phyloP scores from a whole-genome alignment of 92 coral and sea anemone species.

The Hydrozoanthus gracilis region DNA sequence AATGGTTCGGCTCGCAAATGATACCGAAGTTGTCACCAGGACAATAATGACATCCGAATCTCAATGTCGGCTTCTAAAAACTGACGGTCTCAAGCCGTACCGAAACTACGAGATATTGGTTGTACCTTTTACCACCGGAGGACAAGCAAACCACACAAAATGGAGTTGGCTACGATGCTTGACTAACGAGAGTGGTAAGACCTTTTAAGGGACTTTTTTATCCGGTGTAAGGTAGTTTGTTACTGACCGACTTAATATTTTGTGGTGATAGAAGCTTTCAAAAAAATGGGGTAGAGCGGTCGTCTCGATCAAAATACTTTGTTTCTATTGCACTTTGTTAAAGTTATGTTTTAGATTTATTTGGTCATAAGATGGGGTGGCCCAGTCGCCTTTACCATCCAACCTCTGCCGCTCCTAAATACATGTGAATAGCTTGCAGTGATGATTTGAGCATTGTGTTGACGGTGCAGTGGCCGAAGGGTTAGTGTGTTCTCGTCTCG shows the following conservation, averaged over 20 bases:
- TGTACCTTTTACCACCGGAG: conserved; percentile 43
- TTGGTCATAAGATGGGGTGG: too few species aligned
- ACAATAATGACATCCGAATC: neutral
- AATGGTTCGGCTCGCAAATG: neutral
- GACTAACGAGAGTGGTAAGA: conserved; percentile 42
- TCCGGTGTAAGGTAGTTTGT: neutral
- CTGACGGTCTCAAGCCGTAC: conserved; percentile 16
- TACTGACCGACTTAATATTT: too few species aligned
- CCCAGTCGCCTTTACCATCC: too few species aligned
- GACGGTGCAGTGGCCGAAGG: neutral
- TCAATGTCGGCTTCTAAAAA: neutral
- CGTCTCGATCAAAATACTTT: too few species aligned
- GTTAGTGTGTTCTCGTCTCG: neutral
- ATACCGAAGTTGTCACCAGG: neutral
- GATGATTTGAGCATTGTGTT: too few species aligned
- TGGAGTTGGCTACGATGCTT: neutral
- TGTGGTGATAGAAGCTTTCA: too few species aligned
- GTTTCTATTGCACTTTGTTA: too few species aligned
- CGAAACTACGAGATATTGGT: conserved; percentile 28
- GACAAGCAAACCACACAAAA: conserved; percentile 24
- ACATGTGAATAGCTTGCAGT: too few species aligned
- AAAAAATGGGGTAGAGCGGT: too few species aligned
- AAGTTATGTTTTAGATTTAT: too few species aligned
- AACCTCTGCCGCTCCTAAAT: too few species aligned
- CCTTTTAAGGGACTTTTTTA: neutral